Evolutionary conservation across 37 sponge, comb jelly and placozoan genomes (phyloP), one percentile per base, ranked within the genome.

Genomic region (Beroe ovata): DNA sequence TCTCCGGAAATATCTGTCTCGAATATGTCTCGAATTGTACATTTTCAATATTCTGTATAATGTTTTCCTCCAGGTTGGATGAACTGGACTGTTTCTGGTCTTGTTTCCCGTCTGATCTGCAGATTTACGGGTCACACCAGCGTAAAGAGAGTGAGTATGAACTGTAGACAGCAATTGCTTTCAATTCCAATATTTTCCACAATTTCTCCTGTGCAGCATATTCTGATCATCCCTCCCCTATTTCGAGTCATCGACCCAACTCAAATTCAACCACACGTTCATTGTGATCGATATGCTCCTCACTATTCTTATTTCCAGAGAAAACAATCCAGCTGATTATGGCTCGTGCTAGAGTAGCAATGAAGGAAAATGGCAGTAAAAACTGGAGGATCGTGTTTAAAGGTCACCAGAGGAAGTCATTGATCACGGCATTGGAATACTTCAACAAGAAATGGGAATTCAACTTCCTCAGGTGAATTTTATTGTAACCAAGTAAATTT

Each of bases 391-490:
- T 77, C 8, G 84, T 39, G 1, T 77, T 77, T 54, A 77, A 77
- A 54, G 84, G 84, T 4, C 41, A 77, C 84, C 0, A 77, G 23
- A 1, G 25, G 8, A 77, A 42, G 6, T 28, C 54, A 37, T 25
- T 77, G 41, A 6, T 26, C 35, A 14, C 84, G 8, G 84, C 84
- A 1, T 25, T 42, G 0, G 3, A 19, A 22, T 77, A 40, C 38
- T n/a, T 77, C 8, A 25, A 77, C 1, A 11, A 33, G 23, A 8
- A 6, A 16, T 40, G 20, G 26, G 38, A 33, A 18, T 42, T 77
- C 84, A 36, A 77, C 1, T 77, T 77, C 41, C 39, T 77, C 4
- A 77, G 84, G 84, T 77, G n/a, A n/a, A n/a, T n/a, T n/a, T n/a
- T n/a, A n/a, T n/a, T n/a, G n/a, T n/a, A n/a, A n/a, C n/a, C n/a